These are phyloP conservation scores for Nephotettix cincticeps DNA, from an alignment of 1,140 invertebrate species.

Conservation along the genomic window DNA sequence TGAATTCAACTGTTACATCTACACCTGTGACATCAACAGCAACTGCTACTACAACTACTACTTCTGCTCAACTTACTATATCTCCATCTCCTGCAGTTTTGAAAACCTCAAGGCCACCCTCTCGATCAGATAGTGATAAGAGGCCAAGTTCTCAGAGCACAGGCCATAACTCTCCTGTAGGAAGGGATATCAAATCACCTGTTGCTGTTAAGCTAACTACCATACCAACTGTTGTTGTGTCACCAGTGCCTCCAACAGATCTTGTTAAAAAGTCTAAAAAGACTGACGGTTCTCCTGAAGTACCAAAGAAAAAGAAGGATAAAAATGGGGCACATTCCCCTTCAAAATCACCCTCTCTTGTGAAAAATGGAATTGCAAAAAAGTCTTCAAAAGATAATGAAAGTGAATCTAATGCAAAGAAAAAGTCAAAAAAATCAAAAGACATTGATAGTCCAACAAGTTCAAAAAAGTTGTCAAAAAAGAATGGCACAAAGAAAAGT, in stretches of 20 bases:
- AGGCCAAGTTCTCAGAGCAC: constrained; percentile 26
- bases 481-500: constrained; percentile 34
- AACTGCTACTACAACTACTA: not conserved
- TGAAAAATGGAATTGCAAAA: constrained; percentile 39
- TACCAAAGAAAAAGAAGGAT: constrained; percentile 35
- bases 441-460: constrained; percentile 34
- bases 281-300: constrained; percentile 18
- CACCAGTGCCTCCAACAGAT: constrained; percentile 16
- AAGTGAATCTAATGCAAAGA: constrained; percentile 41
- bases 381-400: constrained; percentile 38
- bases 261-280: constrained; percentile 28
- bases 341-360: constrained; percentile 30
- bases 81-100: not conserved
- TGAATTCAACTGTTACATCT: constrained; percentile 40
- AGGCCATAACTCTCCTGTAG: not conserved
- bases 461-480: constrained; percentile 40
- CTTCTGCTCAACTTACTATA: not conserved
- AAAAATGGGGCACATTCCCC: constrained; percentile 23
- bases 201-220: not conserved
- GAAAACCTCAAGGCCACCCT: constrained; percentile 11
- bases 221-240: not conserved
- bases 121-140: constrained; percentile 25
- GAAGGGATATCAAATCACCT: not conserved
- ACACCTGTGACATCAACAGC: not conserved
- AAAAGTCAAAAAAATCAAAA: constrained; percentile 39